phyloP scores from a whole-genome alignment of 2,888 invertebrate species.

The Andrena flavipes region DNA sequence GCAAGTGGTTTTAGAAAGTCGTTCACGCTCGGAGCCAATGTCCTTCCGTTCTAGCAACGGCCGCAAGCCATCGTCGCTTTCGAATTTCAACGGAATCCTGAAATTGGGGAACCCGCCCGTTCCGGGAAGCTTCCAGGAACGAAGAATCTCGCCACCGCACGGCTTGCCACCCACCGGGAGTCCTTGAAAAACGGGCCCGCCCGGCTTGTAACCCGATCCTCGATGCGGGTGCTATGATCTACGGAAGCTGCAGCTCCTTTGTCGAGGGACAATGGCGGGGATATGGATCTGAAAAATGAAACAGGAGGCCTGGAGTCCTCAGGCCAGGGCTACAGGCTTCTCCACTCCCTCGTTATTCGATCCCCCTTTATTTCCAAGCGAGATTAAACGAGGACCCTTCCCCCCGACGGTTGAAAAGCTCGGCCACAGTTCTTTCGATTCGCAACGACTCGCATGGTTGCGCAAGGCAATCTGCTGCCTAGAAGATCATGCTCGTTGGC shows the following conservation, averaged over 20 bases:
- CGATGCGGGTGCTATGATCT: constrained; percentile 60
- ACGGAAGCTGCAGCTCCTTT: constrained; percentile 45
- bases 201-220: constrained; percentile 36
- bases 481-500: neutral
- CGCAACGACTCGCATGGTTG: neutral
- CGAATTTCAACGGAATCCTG: constrained; percentile 17
- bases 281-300: constrained; percentile 34
- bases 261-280: constrained; percentile 41
- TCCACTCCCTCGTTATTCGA: constrained; percentile 4
- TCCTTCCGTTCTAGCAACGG: constrained; percentile 52
- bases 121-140: no score
- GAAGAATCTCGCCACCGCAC: neutral
- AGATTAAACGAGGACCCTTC: neutral
- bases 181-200: neutral
- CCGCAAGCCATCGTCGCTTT: constrained; percentile 16
- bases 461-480: neutral
- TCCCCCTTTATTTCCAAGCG: neutral
- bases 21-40: constrained; percentile 51
- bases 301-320: neutral
- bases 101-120: no score
- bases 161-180: neutral
- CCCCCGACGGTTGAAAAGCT: neutral
- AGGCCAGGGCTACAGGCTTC: constrained; percentile 1
- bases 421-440: no score
- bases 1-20: constrained; percentile 71